Base-by-base conservation (phyloP, 2,888 invertebrate species). In the Dasysyrphus tricinctus region DNA sequence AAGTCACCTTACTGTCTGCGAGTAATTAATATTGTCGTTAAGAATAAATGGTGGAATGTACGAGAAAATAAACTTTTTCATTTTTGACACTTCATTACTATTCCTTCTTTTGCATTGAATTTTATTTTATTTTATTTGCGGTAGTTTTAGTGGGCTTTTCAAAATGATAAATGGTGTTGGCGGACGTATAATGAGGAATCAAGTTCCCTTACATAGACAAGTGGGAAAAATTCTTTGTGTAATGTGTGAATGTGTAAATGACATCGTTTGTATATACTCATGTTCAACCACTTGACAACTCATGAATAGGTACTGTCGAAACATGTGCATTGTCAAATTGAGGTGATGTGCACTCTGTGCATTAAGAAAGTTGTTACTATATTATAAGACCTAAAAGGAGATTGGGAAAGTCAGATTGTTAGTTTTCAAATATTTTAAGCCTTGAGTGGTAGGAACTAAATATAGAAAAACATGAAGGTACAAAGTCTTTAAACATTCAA, bases 1-100 rank as follows among this genome's bases (percentile, higher is more conserved):
- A 69, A 73, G 82, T 82, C 82, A 82, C 82, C 82, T 79, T 73
- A 44, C 57, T 47, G 79, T 74, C 82, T 67, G 79, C 65, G 54
- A 24, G 82, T 83, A 83, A 83, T 83, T 83, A 83, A 83, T 83
- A 74, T 70, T 79, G 73, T 83, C 81, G 77, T 72, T 77, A 73
- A 77, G 72, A 81, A 59, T 59, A 59, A 59, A 72, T 72, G 47
- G 56, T 65, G 51, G 81, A 82, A 72, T 82, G 81, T 44, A 24
- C 49, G 44, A 51, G 47, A 54, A 70, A 61, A 51, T 39, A 34
- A 65, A 69, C 16, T 81, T 51, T 24, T 54, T 78, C 34, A 42
- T 24, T 78, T 72, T 70, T 69, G 37, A 59, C 54, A 61, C 63
- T 74, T 83, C 79, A 79, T 83, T 83, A 73, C 54, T 24, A 54